These are phyloP conservation scores for Octomys mimax DNA, from an alignment of 2,797 vertebrate genomes.

Conservation along the genomic window DNA sequence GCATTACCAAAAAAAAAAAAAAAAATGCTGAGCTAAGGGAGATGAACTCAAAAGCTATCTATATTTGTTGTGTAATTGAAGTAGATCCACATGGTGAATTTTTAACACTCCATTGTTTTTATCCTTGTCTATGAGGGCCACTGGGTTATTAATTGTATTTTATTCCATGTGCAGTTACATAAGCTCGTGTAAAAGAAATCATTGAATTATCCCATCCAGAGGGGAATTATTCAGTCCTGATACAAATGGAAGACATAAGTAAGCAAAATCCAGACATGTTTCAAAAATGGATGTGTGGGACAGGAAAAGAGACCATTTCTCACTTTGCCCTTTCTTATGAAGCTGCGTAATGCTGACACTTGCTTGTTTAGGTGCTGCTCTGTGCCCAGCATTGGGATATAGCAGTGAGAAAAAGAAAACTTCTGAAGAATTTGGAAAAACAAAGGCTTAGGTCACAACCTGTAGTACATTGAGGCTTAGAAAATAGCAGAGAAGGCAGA, in stretches of 20 bases:
- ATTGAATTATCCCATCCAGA: not conserved
- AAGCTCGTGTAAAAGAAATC: not conserved
- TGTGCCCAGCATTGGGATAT: not conserved
- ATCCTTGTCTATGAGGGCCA: not conserved
- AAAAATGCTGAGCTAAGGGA: not conserved
- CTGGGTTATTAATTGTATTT: constrained; percentile 1
- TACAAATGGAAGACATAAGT: not conserved
- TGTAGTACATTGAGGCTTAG: not conserved
- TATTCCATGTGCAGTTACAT: not conserved
- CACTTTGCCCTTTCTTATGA: constrained; percentile 15
- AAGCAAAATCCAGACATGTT: constrained; percentile 2
- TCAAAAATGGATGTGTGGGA: not conserved
- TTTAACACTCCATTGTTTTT: not conserved
- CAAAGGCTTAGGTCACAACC: not conserved
- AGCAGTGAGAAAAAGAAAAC: constrained; percentile 2
- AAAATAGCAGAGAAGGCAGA: not conserved
- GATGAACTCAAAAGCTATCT: constrained; percentile 8
- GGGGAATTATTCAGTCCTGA: not conserved
- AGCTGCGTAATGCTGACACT: not conserved
- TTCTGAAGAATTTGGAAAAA: not conserved
- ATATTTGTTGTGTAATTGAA: not conserved
- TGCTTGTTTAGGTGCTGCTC: not conserved
- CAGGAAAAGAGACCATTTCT: not conserved
- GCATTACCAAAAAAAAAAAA: not conserved
- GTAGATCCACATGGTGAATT: not conserved